Percentiles rank a stretch among this genome's conserved stretches.
Conservation (phyloP, 2,888 invertebrate genomes). For the Philopedon plagiatum region DNA sequence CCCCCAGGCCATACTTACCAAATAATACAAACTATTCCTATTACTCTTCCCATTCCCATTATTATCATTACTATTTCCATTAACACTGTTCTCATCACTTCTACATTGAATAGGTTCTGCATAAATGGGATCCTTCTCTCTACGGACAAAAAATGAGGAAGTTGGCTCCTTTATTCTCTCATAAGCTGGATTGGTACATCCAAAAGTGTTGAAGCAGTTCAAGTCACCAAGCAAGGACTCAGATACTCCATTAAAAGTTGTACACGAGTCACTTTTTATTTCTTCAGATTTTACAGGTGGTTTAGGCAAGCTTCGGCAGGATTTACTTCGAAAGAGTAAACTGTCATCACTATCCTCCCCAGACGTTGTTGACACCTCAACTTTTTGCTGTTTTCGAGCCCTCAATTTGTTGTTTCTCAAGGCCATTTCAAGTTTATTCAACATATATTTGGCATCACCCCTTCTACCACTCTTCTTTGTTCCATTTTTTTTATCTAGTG, state of each 20-base stretch:
- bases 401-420: conserved; percentile 70
- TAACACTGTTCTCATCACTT: too few relatives aligned
- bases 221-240: conserved; percentile 57
- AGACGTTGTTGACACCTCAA: conserved; percentile 59
- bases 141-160: conserved; percentile 64
- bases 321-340: conserved; percentile 59
- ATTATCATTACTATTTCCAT: conserved; percentile 45
- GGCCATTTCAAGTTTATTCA: conserved; percentile 76
- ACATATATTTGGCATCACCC: conserved; percentile 75
- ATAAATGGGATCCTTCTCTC: conserved; percentile 73
- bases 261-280: neutral
- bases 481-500: conserved; percentile 45
- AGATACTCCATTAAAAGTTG: conserved; percentile 11
- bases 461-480: conserved; percentile 51
- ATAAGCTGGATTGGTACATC: conserved; percentile 63
- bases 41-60: conserved; percentile 46
- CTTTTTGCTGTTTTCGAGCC: conserved; percentile 56
- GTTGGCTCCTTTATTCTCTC: conserved; percentile 62
- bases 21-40: conserved; percentile 68
- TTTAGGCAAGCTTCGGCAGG: conserved; percentile 41
- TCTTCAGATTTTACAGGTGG: conserved; percentile 3
- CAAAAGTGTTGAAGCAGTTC: conserved; percentile 66
- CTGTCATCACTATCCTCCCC: conserved; percentile 65
- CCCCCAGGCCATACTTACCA: conserved; percentile 65
- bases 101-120: conserved; percentile 72